These are phyloP conservation scores for Anneissia japonica DNA, from an alignment of 35 echinoderm and acorn worm species.

Conservation along the genomic window DNA sequence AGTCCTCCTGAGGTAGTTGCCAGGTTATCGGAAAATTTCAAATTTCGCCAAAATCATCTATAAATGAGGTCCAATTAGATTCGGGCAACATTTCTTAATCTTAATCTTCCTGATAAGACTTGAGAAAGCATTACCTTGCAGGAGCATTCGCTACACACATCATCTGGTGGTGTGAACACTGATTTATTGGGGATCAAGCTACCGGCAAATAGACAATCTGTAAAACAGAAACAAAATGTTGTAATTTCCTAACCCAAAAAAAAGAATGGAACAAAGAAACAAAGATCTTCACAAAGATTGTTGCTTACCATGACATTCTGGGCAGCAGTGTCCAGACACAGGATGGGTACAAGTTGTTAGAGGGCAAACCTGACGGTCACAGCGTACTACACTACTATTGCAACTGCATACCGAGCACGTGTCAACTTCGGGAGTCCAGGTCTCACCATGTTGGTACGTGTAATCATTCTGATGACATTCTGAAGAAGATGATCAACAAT, in stretches of 20 bases:
- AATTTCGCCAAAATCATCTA: no score
- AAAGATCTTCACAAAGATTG: neutral
- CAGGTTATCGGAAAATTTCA: no score
- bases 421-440: slow-evolving; percentile 72
- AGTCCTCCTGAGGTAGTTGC: no score
- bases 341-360: slow-evolving; percentile 49
- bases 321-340: slow-evolving; percentile 57
- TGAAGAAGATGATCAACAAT: neutral
- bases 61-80: no score
- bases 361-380: slow-evolving; percentile 46
- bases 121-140: slow-evolving; percentile 84
- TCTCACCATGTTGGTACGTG: slow-evolving; percentile 53
- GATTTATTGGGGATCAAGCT: slow-evolving; percentile 56
- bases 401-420: slow-evolving; percentile 66
- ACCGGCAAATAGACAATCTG: slow-evolving; percentile 78
- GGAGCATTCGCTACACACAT: slow-evolving; percentile 60
- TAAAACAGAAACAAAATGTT: neutral
- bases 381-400: slow-evolving; percentile 39
- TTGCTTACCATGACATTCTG: slow-evolving; percentile 59
- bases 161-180: slow-evolving; percentile 50
- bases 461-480: slow-evolving; percentile 49
- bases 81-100: no score
- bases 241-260: no score
- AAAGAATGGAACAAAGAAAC: no score
- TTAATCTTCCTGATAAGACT: no score